Percentiles rank a stretch among this genome's conserved stretches.
Evolutionary conservation across 2,113 vertebrate species (phyloP).

Genomic region (Stigmatopora nigra): DNA sequence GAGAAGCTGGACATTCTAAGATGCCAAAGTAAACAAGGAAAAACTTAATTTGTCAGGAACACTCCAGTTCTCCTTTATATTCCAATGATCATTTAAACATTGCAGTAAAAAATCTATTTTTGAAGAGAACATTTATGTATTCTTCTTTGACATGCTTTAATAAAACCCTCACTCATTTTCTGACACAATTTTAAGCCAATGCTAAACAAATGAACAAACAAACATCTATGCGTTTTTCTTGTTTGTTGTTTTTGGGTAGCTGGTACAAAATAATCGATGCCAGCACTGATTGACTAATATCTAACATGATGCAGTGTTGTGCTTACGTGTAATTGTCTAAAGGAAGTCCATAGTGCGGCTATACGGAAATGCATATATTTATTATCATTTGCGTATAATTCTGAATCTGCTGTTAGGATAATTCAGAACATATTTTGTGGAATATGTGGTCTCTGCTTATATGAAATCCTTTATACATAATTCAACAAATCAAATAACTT

Average conservation of each 20-base stretch:
- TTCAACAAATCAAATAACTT: neutral
- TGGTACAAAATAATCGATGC: too few species aligned
- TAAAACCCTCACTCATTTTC: too few species aligned
- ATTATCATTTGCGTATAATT: neutral
- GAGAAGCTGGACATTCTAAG: slow-evolving; percentile 9
- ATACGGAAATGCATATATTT: neutral
- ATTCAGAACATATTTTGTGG: neutral
- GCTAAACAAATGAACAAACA: too few species aligned
- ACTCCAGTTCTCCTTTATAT: neutral
- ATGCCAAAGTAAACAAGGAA: slow-evolving; percentile 12
- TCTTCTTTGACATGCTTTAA: neutral
- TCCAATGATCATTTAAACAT: neutral
- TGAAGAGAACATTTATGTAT: neutral
- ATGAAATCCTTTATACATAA: neutral
- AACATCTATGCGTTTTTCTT: too few species aligned
- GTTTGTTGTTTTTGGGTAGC: too few species aligned
- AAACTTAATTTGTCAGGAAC: slow-evolving; percentile 20
- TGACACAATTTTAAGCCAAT: too few species aligned
- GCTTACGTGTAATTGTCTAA: too few species aligned
- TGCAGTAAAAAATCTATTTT: neutral
- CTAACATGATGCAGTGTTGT: too few species aligned
- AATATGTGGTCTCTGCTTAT: neutral
- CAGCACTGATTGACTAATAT: too few species aligned
- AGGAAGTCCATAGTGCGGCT: neutral
- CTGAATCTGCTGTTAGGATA: neutral